Percentiles rank a stretch among this genome's conserved stretches.
Evolutionary conservation across 2,113 vertebrate species (phyloP).

Genomic region (Lasiurus borealis): DNA sequence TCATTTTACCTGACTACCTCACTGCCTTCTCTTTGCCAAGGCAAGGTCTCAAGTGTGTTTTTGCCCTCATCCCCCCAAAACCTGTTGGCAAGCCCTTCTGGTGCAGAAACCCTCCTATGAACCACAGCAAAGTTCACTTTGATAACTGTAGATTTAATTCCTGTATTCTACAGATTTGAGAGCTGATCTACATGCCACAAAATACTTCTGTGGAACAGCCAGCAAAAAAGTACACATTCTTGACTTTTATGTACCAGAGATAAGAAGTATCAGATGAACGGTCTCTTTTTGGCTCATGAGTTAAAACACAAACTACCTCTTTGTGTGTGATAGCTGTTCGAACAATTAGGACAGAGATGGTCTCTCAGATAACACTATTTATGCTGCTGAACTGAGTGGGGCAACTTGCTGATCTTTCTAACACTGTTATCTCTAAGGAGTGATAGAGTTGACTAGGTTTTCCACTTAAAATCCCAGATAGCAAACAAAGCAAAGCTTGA

Average conservation of each 20-base stretch:
- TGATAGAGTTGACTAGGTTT: slow-evolving; percentile 52
- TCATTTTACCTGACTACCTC: not conserved
- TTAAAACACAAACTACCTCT: slow-evolving; percentile 47
- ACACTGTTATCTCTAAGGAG: slow-evolving; percentile 38
- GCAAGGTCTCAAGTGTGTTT: not conserved
- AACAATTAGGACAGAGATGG: slow-evolving; percentile 31
- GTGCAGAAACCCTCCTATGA: not conserved
- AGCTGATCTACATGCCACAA: not conserved
- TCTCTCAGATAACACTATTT: slow-evolving; percentile 15
- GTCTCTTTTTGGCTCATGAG: slow-evolving; percentile 1
- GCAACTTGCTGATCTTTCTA: slow-evolving; percentile 47
- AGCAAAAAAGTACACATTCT: slow-evolving; percentile 18
- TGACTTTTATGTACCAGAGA: slow-evolving; percentile 44
- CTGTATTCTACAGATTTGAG: not conserved
- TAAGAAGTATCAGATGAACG: slow-evolving; percentile 61
- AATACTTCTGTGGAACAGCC: not conserved
- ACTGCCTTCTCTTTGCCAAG: not conserved
- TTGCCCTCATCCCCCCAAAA: not conserved
- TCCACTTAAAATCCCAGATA: slow-evolving; percentile 66
- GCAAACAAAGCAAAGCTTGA: slow-evolving; percentile 61
- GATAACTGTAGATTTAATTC: not conserved
- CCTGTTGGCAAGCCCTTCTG: not conserved
- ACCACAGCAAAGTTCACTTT: not conserved
- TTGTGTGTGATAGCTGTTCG: not conserved
- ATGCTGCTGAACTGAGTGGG: not conserved